phyloP scores from a whole-genome alignment of 1,140 invertebrate species.

The Polyergus mexicanus region DNA sequence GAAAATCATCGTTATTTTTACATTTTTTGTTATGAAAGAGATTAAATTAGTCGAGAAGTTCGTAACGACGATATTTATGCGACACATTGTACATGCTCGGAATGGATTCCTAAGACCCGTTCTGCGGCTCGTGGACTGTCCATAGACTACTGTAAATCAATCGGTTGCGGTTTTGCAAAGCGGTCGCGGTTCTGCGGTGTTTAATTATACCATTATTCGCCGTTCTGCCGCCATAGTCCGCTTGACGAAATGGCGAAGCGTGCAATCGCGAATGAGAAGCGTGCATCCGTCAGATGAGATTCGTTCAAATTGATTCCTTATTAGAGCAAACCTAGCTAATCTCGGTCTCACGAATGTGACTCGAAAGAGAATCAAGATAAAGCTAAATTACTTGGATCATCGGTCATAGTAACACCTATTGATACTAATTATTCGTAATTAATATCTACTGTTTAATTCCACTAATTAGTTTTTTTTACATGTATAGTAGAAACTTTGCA shows the following conservation, averaged over 20 bases:
- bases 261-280: constrained; percentile 43
- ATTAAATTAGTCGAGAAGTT: neutral
- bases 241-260: constrained; percentile 72
- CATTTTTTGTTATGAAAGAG: neutral
- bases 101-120: constrained; percentile 65
- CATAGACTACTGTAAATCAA: constrained; percentile 74
- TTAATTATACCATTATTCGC: constrained; percentile 79
- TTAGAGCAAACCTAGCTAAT: constrained; percentile 28
- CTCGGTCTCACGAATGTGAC: neutral
- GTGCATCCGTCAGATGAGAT: neutral
- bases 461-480: neutral
- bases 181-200: constrained; percentile 70
- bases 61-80: neutral
- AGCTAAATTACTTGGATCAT: constrained; percentile 5
- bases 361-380: neutral
- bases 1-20: neutral
- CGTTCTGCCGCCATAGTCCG: constrained; percentile 62
- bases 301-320: constrained; percentile 8
- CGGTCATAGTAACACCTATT: neutral
- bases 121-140: constrained; percentile 55
- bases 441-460: neutral
- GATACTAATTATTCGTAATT: neutral
- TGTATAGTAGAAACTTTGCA: neutral
- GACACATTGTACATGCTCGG: constrained; percentile 17
- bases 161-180: constrained; percentile 71